These are phyloP conservation scores for Brachionus plicatilis DNA, from an alignment of 1,140 invertebrate species.

Conservation along the genomic window DNA sequence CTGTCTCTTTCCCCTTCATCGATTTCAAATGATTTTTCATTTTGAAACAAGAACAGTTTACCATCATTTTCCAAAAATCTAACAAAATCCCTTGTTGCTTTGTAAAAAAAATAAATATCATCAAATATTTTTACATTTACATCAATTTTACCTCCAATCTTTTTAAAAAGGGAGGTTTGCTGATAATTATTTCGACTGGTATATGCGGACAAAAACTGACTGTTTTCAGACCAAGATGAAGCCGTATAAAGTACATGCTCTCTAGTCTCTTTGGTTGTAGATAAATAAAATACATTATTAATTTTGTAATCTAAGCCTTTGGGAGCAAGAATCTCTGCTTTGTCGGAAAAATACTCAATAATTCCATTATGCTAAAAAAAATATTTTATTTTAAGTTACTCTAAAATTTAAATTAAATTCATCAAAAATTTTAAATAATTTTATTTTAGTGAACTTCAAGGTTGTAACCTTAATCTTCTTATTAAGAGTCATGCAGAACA, in stretches of 20 bases:
- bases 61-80: neutral
- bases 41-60: slow-evolving; percentile 35
- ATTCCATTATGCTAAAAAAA: neutral
- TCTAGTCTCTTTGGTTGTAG: neutral
- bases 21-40: slow-evolving; percentile 26
- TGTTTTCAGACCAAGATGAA: slow-evolving; percentile 34
- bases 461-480: no score
- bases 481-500: no score
- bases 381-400: neutral
- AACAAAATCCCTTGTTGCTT: neutral
- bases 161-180: neutral
- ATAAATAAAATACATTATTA: slow-evolving; percentile 14
- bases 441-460: no score
- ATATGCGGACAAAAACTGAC: slow-evolving; percentile 27
- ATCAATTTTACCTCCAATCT: slow-evolving; percentile 2
- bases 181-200: neutral
- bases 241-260: neutral
- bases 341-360: neutral
- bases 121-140: neutral
- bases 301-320: neutral
- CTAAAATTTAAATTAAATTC: no score
- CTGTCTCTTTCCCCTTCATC: slow-evolving; percentile 35
- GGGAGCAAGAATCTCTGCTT: neutral
- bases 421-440: no score
- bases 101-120: neutral